Base-by-base conservation (phyloP, 2,797 vertebrate species). In the Fratercula arctica region DNA sequence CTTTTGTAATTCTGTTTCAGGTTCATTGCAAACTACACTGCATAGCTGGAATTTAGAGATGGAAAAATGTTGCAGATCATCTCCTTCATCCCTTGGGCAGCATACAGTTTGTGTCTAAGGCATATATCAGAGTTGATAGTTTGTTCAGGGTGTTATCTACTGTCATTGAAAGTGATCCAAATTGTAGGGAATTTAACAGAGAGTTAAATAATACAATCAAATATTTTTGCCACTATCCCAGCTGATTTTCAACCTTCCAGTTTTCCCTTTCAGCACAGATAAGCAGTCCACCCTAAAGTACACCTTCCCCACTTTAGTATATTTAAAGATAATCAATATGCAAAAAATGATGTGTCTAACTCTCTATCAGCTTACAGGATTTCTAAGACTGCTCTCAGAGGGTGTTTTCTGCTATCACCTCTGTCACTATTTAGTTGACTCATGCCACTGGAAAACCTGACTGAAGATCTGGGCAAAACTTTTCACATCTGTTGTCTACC, bases 1-100 rank as follows among this genome's bases (percentile, higher is more conserved):
- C 48, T 81, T 87, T 92, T 96, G 81, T 82, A 95, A 95, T 90
- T 94, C 68, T 92, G 86, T 82, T 95, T 97, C 90, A 91, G 67
- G 87, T 93, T 95, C 92, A 35, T 43, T 90, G 70, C 74, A 76
- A 79, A 57, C 81, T 82, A 43, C 35, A 45, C 16, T 79, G 29
- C 66, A 57, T 45, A 90, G 69, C 16, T 33, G 26, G 89, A 77
- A 67, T 59, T 26, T 78, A 87, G 74, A 91, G 16, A 51, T 12
- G 17, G 68, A 53, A 94, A 89, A 94, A 43, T 2, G 3, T 60
- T 89, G 85, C 66, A 86, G 80, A 70, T 82, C 48, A 56, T 25
- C 11, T 28, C 28, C 33, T 93, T 46, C 61, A 56, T 67, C 33
- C n/a, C 69, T 81, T 69, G 43, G 28, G 13, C 10, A 57, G 16